Base-by-base conservation (phyloP, 2,888 invertebrate species). In the Tricholauxania praeusta region DNA sequence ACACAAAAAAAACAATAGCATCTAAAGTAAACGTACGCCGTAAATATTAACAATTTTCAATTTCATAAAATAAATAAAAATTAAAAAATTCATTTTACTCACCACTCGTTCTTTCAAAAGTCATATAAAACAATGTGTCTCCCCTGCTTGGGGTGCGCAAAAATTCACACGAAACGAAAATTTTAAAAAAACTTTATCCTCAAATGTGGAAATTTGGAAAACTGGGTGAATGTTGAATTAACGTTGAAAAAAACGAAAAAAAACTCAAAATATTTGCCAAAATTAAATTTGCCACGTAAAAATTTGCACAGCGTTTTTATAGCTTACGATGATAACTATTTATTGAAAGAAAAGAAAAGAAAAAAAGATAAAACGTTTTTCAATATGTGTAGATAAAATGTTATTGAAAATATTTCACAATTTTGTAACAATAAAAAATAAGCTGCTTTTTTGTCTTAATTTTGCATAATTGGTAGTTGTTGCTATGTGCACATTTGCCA, bases 21-120 rank as follows among this genome's bases (percentile, higher is more conserved):
- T 22, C 22, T 39, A 39, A 39, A 39, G 39, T 39, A 39, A 39
- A 39, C 10, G 1, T 10, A 39, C 39, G 10, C 39, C 39, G 10
- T 39, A 39, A 7, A 39, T 39, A 39, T 10, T 10, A 39, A 10
- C 39, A 4, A 39, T 10, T 39, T 10, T 10, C 39, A 39, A 39
- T 10, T 39, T 10, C 10, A 39, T 1, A 8, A 39, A 39, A 7
- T 39, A 39, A 39, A 10, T 10, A 39, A 39, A 22, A 28, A 60
- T 60, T 32, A 70, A 72, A 55, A 51, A 57, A 55, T 19, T 28
- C 17, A 48, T 12, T 12, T 64, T 76, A 90, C 93, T 92, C 87
- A 95, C 95, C 95, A 94, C 91, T 93, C 91, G 91, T 93, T 93
- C 93, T 94, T 94, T 93, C 94, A 95, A 95, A 95, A 95, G 95